Evolutionary conservation across 2,888 invertebrate genomes (phyloP).

Genomic region (Oasisia sp.): DNA sequence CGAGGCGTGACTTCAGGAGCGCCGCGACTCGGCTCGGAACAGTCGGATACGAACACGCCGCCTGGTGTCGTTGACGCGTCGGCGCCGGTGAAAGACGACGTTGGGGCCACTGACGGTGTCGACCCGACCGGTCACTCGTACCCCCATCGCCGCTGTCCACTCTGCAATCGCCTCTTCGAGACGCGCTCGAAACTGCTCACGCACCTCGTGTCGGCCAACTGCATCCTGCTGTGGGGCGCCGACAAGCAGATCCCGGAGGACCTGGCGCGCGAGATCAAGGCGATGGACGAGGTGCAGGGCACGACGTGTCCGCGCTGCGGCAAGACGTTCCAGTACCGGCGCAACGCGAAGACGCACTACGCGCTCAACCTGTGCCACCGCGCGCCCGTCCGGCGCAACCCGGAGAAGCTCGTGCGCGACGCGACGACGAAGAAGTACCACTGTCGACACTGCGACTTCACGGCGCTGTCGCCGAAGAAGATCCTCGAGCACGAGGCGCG

Average conservation of each 20-base stretch:
- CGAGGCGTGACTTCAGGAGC: background rate
- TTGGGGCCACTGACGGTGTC: background rate
- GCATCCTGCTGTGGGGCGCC: background rate
- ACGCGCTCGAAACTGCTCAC: background rate
- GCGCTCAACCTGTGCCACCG: background rate
- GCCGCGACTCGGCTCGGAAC: background rate
- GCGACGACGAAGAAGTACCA: conserved; percentile 19
- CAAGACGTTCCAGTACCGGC: conserved; percentile 13
- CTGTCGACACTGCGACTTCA: conserved; percentile 22
- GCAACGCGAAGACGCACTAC: conserved; percentile 13
- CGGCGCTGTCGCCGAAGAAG: background rate
- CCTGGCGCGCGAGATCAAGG: background rate
- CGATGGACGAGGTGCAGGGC: conserved; percentile 20
- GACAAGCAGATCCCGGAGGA: background rate
- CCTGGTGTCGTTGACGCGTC: background rate
- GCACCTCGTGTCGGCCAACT: background rate
- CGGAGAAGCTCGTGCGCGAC: background rate
- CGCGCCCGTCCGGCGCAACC: background rate
- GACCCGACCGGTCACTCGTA: background rate
- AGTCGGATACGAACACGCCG: background rate
- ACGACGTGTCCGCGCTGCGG: conserved; percentile 17
- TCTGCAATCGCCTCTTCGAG: conserved; percentile 20
- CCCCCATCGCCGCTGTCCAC: background rate
- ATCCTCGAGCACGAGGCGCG: conserved; percentile 23
- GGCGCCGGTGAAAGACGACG: background rate